Conservation (phyloP, 2,888 invertebrate species). For the Aplocera efformata region DNA sequence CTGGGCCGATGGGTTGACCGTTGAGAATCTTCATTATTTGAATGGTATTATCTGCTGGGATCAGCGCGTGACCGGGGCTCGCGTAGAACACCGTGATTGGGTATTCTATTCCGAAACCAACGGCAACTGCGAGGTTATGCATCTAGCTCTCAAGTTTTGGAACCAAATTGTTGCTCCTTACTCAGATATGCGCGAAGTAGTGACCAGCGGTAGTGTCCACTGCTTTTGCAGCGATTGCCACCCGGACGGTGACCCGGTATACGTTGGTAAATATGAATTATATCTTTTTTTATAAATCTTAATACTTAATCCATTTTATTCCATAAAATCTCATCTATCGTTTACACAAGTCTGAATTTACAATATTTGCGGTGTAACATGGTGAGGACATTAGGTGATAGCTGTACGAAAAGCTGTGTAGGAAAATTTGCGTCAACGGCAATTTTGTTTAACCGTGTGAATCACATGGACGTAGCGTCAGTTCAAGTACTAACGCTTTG, state of each 20-base stretch:
- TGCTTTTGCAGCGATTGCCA: conserved; percentile 61
- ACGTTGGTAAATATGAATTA: conserved; percentile 55
- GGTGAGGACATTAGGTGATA: too few species aligned
- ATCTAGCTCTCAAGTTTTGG: conserved; percentile 65
- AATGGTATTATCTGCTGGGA: conserved; percentile 53
- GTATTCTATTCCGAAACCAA: conserved; percentile 28
- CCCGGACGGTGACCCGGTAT: conserved; percentile 45
- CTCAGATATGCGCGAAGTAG: conserved; percentile 57
- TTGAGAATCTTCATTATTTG: conserved; percentile 58
- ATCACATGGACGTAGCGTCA: too few species aligned
- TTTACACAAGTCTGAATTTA: too few species aligned
- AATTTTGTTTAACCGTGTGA: too few species aligned
- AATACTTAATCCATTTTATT: too few species aligned
- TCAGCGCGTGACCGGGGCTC: conserved; percentile 36
- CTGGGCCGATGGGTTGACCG: conserved; percentile 47
- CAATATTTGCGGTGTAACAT: too few species aligned
- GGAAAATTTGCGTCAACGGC: too few species aligned
- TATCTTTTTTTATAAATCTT: too few species aligned
- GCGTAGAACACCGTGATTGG: conserved; percentile 26
- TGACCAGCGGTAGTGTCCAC: conserved; percentile 61
- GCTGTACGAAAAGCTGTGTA: too few species aligned
- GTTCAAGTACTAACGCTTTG: too few species aligned
- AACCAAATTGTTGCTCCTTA: conserved; percentile 55
- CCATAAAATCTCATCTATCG: too few species aligned
- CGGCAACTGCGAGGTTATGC: conserved; percentile 56